Evolutionary conservation across 1,140 invertebrate species (phyloP), one percentile per base, ranked within the genome.

Genomic region (Archivesica marissinica): DNA sequence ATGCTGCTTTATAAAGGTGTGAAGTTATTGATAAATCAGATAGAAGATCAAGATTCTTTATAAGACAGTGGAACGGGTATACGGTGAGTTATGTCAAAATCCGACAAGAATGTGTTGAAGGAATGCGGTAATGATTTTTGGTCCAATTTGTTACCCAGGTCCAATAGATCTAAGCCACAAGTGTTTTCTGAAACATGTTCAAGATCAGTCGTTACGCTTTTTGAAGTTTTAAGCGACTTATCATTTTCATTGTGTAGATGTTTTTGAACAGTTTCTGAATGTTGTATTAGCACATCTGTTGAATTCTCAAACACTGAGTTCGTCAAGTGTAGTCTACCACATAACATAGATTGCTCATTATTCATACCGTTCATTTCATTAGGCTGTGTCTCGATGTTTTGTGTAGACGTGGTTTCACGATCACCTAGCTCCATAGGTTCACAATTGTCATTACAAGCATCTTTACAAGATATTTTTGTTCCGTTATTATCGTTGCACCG

Each of bases 61-160:
- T 59, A 38, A 68, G 33, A 68, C 35, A 39, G 20, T 2, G 64
- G 28, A 38, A 20, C 13, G 28, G 30, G 33, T 9, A 7, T 2
- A 17, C 15, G 2, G 23, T 38, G 33, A 38, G 35, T 68, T 9
- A 68, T 68, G 13, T 68, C 20, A 17, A 68, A 44, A 6, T 4
- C 35, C n/a, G 39, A 68, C 39, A 68, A 39, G 64, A 68, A 68
- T 68, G 64, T 68, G 33, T 25, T 44, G 39, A 68, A 39, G 64
- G 64, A 68, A 68, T 68, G 64, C 7, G 64, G 39, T 38, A 68
- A 68, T n/a, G 23, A 39, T 20, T 44, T 68, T 25, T 68, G 64
- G 64, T 68, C 64, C 64, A 39, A 30, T 68, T 68, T 68, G 35
- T 39, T n/a, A 68, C 39, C 39, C 11, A 68, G 39, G 30, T 68